Evolutionary conservation across 2,113 vertebrate genomes (phyloP), one percentile per base, ranked within the genome.

Genomic region (Nymphicus hollandicus): DNA sequence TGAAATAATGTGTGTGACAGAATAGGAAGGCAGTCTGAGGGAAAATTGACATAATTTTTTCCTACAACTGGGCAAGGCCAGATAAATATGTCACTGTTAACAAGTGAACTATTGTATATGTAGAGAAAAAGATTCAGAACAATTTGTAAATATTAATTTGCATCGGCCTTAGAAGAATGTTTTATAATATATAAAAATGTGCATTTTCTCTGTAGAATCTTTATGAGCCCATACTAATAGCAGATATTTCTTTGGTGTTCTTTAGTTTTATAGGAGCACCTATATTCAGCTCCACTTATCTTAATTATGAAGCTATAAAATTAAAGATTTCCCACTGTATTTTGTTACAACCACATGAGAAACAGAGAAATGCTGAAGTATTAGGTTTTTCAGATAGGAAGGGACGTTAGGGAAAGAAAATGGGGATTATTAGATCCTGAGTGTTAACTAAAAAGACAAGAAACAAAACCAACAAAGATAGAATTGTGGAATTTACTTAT

Each of bases 1-100:
- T 98, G 97, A 98, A 99, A 98, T 98, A 98, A 98, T 98, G 98
- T 97, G 96, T 98, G 98, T 98, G 98, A 98, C 98, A 98, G 98
- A 98, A 98, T 97, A 98, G 97, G 96, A 97, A 98, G 97, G 97
- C 97, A 98, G 96, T 97, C 97, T 98, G 97, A 96, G 86, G 96
- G 97, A 98, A 98, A 98, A 98, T 97, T 97, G 98, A 98, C 98
- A 98, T 98, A 98, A 97, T 97, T 97, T 98, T 98, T 98, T 98
- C 97, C 97, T 97, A 95, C 91, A 96, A 96, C 91, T 88, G 95
- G 95, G 96, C 98, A 96, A 97, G 94, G 97, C 97, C 97, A 98
- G 98, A 98, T 98, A 98, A 98, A 98, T 98, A 98, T 97, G 98
- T 98, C 98, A 97, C 66, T 96, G 89, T 96, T 98, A 98, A 98